A percentile compares a stretch with the other conserved stretches of the same genome.
phyloP scores from a whole-genome alignment of 2,888 invertebrate genomes.

The Salticus scenicus region DNA sequence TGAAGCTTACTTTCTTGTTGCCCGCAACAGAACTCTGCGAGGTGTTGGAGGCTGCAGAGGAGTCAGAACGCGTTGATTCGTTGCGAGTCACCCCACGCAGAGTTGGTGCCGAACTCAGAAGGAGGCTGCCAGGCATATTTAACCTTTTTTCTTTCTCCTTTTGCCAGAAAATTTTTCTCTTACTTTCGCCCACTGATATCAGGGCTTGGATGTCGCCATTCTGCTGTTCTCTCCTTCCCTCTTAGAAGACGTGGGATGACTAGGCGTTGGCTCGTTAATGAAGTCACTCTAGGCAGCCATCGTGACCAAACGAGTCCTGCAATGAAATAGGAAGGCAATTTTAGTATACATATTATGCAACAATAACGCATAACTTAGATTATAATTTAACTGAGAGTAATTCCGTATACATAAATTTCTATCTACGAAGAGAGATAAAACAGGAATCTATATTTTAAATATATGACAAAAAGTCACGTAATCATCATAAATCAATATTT shows the following conservation, averaged over 20 bases:
- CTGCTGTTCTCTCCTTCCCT: conserved; percentile 36
- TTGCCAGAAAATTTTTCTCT: conserved; percentile 5
- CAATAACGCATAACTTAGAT: no score
- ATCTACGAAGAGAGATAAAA: no score
- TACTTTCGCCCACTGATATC: conserved; percentile 16
- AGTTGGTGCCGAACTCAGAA: conserved; percentile 45
- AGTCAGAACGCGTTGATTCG: conserved; percentile 67
- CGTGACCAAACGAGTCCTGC: conserved; percentile 22
- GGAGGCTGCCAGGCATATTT: conserved; percentile 59
- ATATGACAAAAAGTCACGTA: no score
- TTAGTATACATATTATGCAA: background rate
- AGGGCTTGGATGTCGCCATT: conserved; percentile 39
- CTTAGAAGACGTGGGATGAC: conserved; percentile 39
- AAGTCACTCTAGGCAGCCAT: conserved; percentile 26
- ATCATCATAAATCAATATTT: no score
- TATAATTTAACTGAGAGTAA: no score
- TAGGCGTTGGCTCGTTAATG: conserved; percentile 48
- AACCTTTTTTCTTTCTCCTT: background rate
- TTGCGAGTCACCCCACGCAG: conserved; percentile 61
- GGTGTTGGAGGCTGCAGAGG: conserved; percentile 62
- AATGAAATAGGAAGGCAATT: background rate
- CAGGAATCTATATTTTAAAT: no score
- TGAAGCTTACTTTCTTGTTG: conserved; percentile 71
- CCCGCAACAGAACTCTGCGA: conserved; percentile 44
- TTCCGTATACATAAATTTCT: no score